Evolutionary conservation across 2,113 vertebrate genomes (phyloP).

Genomic region (Phyllostomus discolor): DNA sequence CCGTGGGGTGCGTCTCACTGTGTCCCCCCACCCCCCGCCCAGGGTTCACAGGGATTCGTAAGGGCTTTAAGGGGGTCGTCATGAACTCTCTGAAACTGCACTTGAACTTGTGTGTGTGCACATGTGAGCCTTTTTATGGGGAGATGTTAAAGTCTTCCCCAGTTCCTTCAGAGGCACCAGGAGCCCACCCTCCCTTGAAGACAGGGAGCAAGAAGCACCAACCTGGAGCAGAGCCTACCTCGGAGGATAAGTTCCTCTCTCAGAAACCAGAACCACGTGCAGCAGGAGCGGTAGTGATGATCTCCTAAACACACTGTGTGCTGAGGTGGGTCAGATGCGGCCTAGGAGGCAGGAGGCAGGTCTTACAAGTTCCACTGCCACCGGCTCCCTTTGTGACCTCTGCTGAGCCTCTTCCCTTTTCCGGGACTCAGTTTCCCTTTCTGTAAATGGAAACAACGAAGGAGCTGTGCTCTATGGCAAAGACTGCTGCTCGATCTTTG

Average conservation of each 20-base stretch:
- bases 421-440: neutral
- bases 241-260: neutral
- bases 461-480: neutral
- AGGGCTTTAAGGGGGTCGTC: neutral
- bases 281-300: neutral
- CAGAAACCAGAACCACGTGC: neutral
- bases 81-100: neutral
- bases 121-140: neutral
- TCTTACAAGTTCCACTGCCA: neutral
- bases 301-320: fast-evolving
- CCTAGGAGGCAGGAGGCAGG: neutral
- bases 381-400: fast-evolving
- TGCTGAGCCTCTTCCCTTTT: neutral
- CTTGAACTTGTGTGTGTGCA: neutral
- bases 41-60: neutral
- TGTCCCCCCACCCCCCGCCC: neutral
- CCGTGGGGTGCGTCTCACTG: neutral
- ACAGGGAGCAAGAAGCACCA: neutral
- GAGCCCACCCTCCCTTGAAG: neutral
- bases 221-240: no score
- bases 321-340: neutral
- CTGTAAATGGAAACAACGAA: neutral
- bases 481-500: neutral
- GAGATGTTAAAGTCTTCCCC: neutral
- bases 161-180: neutral